These are phyloP conservation scores for Athripsodes cinereus DNA, from an alignment of 2,888 invertebrate species.

Conservation along the genomic window DNA sequence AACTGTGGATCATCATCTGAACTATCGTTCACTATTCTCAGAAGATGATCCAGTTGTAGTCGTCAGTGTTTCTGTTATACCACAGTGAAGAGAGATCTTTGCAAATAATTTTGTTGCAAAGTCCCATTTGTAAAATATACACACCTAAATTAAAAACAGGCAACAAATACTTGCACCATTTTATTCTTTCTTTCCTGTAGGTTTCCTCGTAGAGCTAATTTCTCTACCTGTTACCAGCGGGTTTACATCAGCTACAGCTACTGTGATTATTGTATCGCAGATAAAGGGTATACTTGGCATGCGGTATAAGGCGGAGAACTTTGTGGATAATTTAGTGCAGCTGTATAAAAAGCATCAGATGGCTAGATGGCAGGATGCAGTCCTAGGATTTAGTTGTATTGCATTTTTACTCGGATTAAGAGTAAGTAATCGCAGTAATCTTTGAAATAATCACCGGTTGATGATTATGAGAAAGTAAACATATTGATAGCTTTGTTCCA, in stretches of 20 bases:
- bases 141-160: constrained; percentile 1
- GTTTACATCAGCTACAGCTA: constrained; percentile 77
- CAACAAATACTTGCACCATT: background rate
- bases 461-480: no score
- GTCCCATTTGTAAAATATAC: background rate
- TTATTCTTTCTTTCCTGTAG: constrained; percentile 39
- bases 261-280: constrained; percentile 71
- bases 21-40: no score
- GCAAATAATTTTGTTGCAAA: no score
- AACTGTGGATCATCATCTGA: no score
- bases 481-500: no score
- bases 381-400: constrained; percentile 62
- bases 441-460: no score
- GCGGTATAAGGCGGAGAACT: constrained; percentile 60
- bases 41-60: no score
- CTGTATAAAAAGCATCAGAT: constrained; percentile 44
- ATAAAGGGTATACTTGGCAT: constrained; percentile 69
- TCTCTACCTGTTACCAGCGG: constrained; percentile 77
- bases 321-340: constrained; percentile 53
- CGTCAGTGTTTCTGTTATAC: no score
- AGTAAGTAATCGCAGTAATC: constrained; percentile 46
- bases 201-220: constrained; percentile 79
- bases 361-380: constrained; percentile 55
- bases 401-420: constrained; percentile 58
- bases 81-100: no score